Base-by-base conservation (phyloP, 1,140 invertebrate genomes). In the Hypothenemus hampei region DNA sequence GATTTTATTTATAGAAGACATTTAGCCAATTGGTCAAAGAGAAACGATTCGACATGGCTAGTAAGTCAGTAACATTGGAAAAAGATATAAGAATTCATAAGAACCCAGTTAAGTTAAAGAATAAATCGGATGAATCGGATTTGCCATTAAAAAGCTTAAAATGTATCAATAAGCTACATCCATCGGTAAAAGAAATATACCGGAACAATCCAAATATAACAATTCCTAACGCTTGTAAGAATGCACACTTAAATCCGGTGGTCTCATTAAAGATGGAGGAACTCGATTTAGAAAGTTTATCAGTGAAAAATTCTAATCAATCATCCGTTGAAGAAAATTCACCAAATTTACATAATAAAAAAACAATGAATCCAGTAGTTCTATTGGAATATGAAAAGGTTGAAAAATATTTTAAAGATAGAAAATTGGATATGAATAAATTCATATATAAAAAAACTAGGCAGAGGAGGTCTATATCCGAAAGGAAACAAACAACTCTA, bases 401-500 rank as follows among this genome's bases (percentile, higher is more conserved):
- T n/a, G 45, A 56, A 47, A 56, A 47, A 11, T 56, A 56, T 40
- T 57, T 50, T 24, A 50, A 44, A 24, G 18, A 26, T 11, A 24
- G 40, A 11, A 57, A 50, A 10, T 33, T 55, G 39, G 29, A 57
- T 33, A 53, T 52, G 51, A 29, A 31, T 16, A 46, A 35, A 21
- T 57, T 21, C 15, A 16, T 16, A 15, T 40, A 51, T 57, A 18
- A 41, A 51, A 26, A 23, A 18, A 2, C 29, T 2, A 23, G 16
- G n/a, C 3, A 11, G 11, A 13, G 2, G 24, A 3, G 10, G 19
- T 6, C 11, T 3, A 39, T 6, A 51, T 20, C 10, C 18, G 3
- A 13, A 40, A 6, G 48, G 36, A 3, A 51, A 35, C 19, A 53
- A 44, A 21, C 19, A 24, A 35, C 33, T 26, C 39, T 20, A 11